Evolutionary conservation across 2,113 vertebrate genomes (phyloP), one percentile per base, ranked within the genome.

Genomic region (Melanocharis versteri): DNA sequence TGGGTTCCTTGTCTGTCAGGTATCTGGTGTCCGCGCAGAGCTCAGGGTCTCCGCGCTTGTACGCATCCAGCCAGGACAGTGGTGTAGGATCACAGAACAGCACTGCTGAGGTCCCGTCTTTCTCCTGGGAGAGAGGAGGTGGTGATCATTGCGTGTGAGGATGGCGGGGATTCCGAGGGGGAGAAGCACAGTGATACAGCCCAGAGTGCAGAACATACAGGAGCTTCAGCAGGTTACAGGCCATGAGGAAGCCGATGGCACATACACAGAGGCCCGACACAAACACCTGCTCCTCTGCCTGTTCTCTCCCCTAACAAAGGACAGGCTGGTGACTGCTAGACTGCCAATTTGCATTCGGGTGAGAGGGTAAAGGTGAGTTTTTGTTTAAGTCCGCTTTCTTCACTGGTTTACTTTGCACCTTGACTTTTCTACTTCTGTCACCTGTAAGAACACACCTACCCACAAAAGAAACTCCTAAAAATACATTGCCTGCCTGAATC

Each of bases 21-120:
- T 33, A 0, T 47, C 33, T 48, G 3, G 0, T 1, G 2, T 33
- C 48, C 0, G 0, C n/a, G 40, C 15, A 10, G 0, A 6, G 47
- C 50, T 54, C 39, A 10, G 33, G 19, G n/a, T 24, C 33, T 18
- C 11, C 17, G 1, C 19, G 9, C 60, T 48, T 3, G 0, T 37
- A 14, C 0, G 0, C 2, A 1, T 62, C 35, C 23, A 33, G 39
- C 53, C 33, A 40, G 70, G 66, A 31, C 0, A 3, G 44, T 0
- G 1, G 44, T 13, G 33, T 31, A 16, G 51, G 37, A 27, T 26
- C 28, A 15, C 5, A 2, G 33, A 62, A 26, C 11, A 48, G 11
- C 42, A 13, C 37, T 0, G 3, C 57, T 37, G 21, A 62, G 15
- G 42, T 62, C 66, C n/a, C 17, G 2, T 42, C 40, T 23, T 45